Conservation (phyloP, 2,113 vertebrate genomes). For the Phasianus colchicus region DNA sequence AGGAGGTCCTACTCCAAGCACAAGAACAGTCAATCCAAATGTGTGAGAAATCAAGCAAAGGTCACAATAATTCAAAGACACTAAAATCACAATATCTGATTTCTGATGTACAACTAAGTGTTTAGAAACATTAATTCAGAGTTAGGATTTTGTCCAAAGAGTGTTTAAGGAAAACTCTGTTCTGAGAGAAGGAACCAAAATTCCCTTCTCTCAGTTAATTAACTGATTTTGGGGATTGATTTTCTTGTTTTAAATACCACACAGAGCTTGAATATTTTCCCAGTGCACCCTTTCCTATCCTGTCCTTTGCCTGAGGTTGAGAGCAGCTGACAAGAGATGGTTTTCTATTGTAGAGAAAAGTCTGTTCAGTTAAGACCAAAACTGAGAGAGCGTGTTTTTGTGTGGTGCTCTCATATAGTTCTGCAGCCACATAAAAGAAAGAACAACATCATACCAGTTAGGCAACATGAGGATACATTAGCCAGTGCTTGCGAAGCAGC, state of each 20-base stretch:
- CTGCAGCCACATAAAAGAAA: not conserved
- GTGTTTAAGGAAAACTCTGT: not conserved
- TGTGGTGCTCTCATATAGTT: not conserved
- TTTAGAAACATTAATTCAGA: not conserved
- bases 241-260: not conserved
- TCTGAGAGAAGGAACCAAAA: not conserved
- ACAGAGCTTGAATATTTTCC: not conserved
- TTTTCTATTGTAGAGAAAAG: not conserved
- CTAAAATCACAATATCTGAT: not conserved
- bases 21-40: not conserved
- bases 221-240: not conserved
- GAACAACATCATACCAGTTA: not conserved
- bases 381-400: not conserved
- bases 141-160: not conserved
- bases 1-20: not conserved
- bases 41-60: not conserved
- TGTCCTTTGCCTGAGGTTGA: not conserved
- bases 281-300: not conserved
- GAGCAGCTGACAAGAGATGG: not conserved
- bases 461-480: not conserved
- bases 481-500: not conserved
- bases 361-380: not conserved
- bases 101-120: not conserved
- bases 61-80: not conserved
- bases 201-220: not conserved